A percentile compares a stretch with the other conserved stretches of the same genome.
Conservation (phyloP, 2,888 invertebrate genomes). For the Oasisia sp. region DNA sequence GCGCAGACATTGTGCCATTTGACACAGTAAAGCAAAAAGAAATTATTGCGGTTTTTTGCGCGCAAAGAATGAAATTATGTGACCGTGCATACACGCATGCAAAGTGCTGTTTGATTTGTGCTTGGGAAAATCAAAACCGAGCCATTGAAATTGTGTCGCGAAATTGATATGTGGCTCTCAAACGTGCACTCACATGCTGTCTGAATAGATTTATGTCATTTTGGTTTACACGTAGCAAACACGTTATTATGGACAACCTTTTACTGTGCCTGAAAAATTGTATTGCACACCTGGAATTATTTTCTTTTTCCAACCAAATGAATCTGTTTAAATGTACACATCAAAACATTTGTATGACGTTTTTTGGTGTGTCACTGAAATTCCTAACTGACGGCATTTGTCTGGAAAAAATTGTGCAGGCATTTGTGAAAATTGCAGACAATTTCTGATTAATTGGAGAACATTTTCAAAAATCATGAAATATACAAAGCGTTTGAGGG, state of each 20-base stretch:
- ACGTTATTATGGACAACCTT: background rate
- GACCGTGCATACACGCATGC: background rate
- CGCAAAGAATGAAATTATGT: background rate
- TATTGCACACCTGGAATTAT: background rate
- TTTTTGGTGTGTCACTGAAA: background rate
- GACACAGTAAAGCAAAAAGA: background rate
- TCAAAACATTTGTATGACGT: background rate
- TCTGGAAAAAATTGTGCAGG: background rate
- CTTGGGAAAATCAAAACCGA: background rate
- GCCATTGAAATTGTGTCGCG: background rate
- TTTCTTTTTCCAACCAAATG: background rate
- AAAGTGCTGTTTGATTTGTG: background rate
- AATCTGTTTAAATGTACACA: background rate
- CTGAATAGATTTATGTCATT: background rate
- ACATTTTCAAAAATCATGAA: background rate
- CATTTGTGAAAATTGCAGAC: background rate
- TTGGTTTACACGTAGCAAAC: background rate
- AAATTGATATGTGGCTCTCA: background rate
- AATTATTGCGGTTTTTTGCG: background rate
- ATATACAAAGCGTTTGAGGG: background rate
- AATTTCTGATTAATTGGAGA: background rate
- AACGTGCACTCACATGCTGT: background rate
- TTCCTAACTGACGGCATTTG: background rate
- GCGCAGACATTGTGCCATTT: background rate
- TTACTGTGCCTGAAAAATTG: background rate